Base-by-base conservation (phyloP, 2,797 vertebrate species). In the Ptychadena robeensis region DNA sequence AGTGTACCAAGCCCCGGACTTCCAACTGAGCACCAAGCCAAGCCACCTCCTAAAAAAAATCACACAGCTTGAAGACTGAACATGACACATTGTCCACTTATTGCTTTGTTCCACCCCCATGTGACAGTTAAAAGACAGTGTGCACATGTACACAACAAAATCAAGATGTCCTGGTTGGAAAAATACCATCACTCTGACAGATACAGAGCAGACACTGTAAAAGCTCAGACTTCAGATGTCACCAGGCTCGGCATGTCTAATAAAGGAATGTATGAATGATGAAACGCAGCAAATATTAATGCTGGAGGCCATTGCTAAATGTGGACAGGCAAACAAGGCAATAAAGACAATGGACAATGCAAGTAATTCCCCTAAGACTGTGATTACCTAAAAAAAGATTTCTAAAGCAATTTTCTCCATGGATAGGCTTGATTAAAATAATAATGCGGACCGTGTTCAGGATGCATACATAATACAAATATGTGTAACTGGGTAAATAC, bases 121-220 rank as follows among this genome's bases (percentile, higher is more conserved):
- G 66, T 37, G 66, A 68, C 64, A 78, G 34, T 53, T 27, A 28
- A 68, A 68, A 37, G 63, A 53, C 6, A 53, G 11, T 37, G 32
- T 57, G 44, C 76, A 37, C 18, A 79, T 68, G 57, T 34, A 79
- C n/a, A 69, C 40, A 57, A 57, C 64, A 79, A 68, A 79, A 67
- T 48, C 38, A 68, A 57, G 40, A 27, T 48, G 30, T 34, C 67
- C 40, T n/a, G 40, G 53, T 48, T 32, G 30, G 40, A 28, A 79
- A 28, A 69, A 79, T 34, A 37, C n/a, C 34, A 25, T 40, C 25
- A 31, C 65, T 10, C 7, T 57, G n/a, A 67, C 30, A 78, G 28
- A 66, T 10, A 25, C n/a, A 27, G 30, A 57, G 66, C 30, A 68
- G 40, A 35, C 34, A 27, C 59, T 66, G 64, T 44, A 22, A 65